Conservation (phyloP, 2,888 invertebrate genomes). For the Cryptocephalus primarius region DNA sequence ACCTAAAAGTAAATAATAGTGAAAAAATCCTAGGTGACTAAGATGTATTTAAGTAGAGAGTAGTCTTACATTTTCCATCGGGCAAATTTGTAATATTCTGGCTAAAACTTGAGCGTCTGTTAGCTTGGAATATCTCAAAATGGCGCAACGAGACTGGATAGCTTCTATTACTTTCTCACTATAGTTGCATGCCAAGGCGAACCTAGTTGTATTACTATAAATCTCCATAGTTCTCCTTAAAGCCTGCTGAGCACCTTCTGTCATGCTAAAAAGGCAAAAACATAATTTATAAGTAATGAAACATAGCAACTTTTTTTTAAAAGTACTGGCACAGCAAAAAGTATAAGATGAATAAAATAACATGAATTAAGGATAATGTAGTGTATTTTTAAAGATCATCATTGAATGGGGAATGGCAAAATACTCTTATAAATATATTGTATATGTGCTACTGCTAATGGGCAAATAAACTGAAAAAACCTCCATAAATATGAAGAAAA, state of each 20-base stretch:
- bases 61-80: conserved; percentile 53
- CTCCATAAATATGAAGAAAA: no score
- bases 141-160: conserved; percentile 96
- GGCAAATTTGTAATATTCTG: conserved; percentile 65
- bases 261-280: conserved; percentile 64
- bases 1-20: conserved; percentile 39
- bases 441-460: no score
- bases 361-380: no score
- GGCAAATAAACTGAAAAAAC: no score
- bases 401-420: no score
- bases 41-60: neutral
- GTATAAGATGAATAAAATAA: no score
- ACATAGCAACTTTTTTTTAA: neutral
- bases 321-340: no score
- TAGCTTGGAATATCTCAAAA: conserved; percentile 83
- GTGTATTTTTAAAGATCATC: no score
- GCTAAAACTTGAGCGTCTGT: conserved; percentile 84
- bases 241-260: conserved; percentile 97
- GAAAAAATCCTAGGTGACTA: no score
- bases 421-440: no score
- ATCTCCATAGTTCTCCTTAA: conserved; percentile 97
- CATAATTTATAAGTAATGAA: no score
- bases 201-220: conserved; percentile 92
- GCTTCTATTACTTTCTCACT: conserved; percentile 99
- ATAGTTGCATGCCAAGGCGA: conserved; percentile 95